Evolutionary conservation across 2,888 invertebrate species (phyloP), one percentile per base, ranked within the genome.

Genomic region (Cheilosia variabilis): DNA sequence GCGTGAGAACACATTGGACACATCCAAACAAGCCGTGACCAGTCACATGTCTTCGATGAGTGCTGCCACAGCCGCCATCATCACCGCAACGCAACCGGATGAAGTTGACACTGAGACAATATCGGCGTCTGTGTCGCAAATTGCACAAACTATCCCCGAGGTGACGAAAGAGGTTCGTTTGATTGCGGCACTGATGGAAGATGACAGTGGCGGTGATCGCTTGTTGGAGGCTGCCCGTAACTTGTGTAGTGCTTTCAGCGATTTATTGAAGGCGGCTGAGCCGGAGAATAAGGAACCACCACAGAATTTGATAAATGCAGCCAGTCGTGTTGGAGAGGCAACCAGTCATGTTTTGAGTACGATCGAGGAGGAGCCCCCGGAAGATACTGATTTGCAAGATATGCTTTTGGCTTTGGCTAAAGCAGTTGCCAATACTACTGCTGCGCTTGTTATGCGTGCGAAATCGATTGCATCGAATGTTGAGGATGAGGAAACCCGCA

Each of bases 31-130:
- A 93, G 98, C 97, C 88, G 98, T 99, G 75, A 97, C 97, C 87
- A 98, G 98, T 68, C 98, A 99, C 92, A 96, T 99, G 89, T 99
- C 99, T 5, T 99, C 99, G 78, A 99, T 99, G 98, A 99, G 98
- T 93, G 99, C 99, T 0, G 99, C 99, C 73, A 99, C 99, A 0
- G 99, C 99, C 9, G 98, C 99, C 93, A 97, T 99, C 63, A 97
- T 98, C 77, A 98, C 98, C 0, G 98, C 98, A 0, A 96, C 96
- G 2, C 96, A 95, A 93, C 95, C 96, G 0, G 97, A 98, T 88
- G 98, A 98, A 89, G 97, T 98, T 9, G 98, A 99, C 92, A 97
- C 98, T 91, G 97, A 97, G 4, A 98, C 98, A 0, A 98, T 99
- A 0, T 98, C 99, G 0, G 98, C 98, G 0, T 99, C 99, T 34